phyloP scores from a whole-genome alignment of 2,797 vertebrate species.

The Xenops minutus region DNA sequence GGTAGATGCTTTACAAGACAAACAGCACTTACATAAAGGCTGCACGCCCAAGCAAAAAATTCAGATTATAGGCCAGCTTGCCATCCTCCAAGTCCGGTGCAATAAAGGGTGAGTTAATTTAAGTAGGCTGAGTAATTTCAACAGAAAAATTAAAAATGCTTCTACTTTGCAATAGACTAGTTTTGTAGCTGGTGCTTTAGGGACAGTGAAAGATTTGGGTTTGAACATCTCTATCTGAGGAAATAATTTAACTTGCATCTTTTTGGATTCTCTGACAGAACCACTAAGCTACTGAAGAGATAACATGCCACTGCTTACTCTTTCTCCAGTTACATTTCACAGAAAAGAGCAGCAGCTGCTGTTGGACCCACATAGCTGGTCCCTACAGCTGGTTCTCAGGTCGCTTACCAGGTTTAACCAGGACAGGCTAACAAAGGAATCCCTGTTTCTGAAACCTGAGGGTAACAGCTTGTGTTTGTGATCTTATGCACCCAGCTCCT shows the following conservation, averaged over 20 bases:
- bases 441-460: not conserved
- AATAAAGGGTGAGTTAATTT: not conserved
- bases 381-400: not conserved
- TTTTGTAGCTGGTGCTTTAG: not conserved
- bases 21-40: not conserved
- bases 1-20: not conserved
- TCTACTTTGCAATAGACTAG: not conserved
- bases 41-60: not conserved
- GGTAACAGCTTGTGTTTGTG: not conserved
- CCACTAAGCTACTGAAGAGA: not conserved
- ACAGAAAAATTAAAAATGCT: not conserved
- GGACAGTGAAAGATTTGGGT: not conserved
- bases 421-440: not conserved
- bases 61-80: not conserved
- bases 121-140: not conserved
- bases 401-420: not conserved
- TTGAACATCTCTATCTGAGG: not conserved
- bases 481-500: not conserved
- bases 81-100: not conserved
- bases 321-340: not conserved
- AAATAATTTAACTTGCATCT: not conserved
- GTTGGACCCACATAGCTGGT: not conserved
- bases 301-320: not conserved
- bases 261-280: not conserved
- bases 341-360: not conserved